Evolutionary conservation across 2,113 vertebrate genomes (phyloP).

Genomic region (Girardinichthys multiradiatus): DNA sequence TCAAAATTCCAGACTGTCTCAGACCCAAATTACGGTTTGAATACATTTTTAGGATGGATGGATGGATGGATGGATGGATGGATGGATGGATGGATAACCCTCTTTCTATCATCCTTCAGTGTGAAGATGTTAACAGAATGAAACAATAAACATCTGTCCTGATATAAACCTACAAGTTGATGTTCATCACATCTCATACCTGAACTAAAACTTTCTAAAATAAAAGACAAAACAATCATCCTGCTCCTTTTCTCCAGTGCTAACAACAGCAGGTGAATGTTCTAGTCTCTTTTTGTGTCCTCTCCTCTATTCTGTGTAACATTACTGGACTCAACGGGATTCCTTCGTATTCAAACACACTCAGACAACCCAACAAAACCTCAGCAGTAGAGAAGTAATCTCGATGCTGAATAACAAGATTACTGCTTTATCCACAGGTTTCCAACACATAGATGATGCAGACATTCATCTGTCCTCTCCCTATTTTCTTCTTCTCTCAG

Average conservation of each 20-base stretch:
- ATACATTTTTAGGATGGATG: too few species aligned
- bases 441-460: constrained; percentile 1
- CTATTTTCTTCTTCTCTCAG: constrained; percentile 29
- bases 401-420: constrained; percentile 6
- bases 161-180: too few species aligned
- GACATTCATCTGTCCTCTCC: constrained; percentile 23
- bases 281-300: not conserved
- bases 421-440: constrained; percentile 12
- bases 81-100: too few species aligned
- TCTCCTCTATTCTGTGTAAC: constrained; percentile 3
- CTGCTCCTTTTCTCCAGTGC: not conserved
- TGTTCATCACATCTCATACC: not conserved
- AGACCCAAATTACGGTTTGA: too few species aligned
- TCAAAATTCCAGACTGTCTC: not conserved
- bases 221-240: too few species aligned
- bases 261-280: not conserved
- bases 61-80: too few species aligned
- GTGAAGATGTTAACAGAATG: too few species aligned
- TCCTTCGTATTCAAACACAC: constrained; percentile 5
- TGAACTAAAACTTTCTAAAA: not conserved
- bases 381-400: constrained; percentile 12
- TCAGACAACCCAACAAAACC: constrained; percentile 36
- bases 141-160: too few species aligned
- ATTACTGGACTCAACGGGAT: not conserved
- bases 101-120: too few species aligned